Conservation (phyloP, 2,797 vertebrate genomes). For the Ciconia nigra region DNA sequence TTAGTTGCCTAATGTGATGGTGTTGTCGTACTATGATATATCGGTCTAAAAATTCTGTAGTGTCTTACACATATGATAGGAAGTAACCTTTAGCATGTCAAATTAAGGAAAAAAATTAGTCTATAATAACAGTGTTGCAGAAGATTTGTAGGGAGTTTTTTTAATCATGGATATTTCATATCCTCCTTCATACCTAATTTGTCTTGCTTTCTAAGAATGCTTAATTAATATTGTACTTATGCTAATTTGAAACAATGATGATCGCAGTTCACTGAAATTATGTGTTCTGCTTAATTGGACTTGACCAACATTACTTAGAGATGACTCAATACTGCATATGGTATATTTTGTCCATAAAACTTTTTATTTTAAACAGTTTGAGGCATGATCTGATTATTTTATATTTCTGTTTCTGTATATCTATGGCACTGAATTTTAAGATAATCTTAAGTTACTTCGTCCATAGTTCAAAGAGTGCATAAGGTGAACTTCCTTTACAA, state of each 20-base stretch:
- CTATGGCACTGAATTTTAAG: background rate
- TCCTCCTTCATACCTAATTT: constrained; percentile 20
- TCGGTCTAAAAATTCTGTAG: background rate
- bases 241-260: constrained; percentile 41
- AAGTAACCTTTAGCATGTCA: background rate
- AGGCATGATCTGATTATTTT: background rate
- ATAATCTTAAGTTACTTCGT: background rate
- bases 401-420: background rate
- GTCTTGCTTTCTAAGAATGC: constrained; percentile 48
- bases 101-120: constrained; percentile 15
- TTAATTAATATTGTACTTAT: constrained; percentile 59
- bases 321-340: background rate
- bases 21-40: background rate
- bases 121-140: background rate
- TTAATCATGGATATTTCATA: constrained; percentile 8
- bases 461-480: background rate
- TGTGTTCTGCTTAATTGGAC: constrained; percentile 52
- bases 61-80: background rate
- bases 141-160: constrained; percentile 36
- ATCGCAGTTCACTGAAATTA: constrained; percentile 35
- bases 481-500: background rate
- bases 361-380: background rate
- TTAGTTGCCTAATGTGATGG: background rate
- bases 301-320: constrained; percentile 34
- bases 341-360: background rate